These are phyloP conservation scores for Chesias legatella DNA, from an alignment of 2,888 invertebrate genomes.

Conservation along the genomic window DNA sequence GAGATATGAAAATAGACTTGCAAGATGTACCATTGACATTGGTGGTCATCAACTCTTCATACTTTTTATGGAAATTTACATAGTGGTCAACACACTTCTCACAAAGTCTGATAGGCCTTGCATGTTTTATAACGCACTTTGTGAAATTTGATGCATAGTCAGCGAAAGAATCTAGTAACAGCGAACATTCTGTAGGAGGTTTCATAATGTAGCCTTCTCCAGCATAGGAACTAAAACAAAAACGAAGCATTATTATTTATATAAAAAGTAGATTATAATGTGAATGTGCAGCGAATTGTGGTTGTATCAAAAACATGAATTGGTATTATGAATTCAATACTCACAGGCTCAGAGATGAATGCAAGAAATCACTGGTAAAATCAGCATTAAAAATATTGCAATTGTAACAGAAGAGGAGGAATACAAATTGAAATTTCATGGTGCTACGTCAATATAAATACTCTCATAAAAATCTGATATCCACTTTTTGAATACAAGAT, in stretches of 20 bases:
- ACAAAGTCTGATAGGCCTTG: constrained; percentile 82
- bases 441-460: not conserved
- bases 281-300: too few relatives aligned
- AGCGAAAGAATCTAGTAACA: constrained; percentile 69
- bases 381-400: constrained; percentile 32
- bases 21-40: constrained; percentile 78
- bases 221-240: constrained; percentile 37
- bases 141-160: constrained; percentile 79
- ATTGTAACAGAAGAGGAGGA: constrained; percentile 22
- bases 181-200: constrained; percentile 45
- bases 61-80: constrained; percentile 69
- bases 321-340: not conserved
- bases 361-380: constrained; percentile 9
- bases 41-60: constrained; percentile 67
- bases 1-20: constrained; percentile 78
- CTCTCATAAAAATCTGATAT: too few relatives aligned
- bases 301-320: too few relatives aligned
- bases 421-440: constrained; percentile 25
- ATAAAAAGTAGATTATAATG: too few relatives aligned
- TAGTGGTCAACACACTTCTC: constrained; percentile 79
- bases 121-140: constrained; percentile 79
- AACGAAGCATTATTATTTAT: constrained; percentile 14
- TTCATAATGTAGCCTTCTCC: constrained; percentile 29
- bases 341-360: constrained; percentile 8
- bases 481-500: too few relatives aligned